phyloP scores from a whole-genome alignment of 1,140 invertebrate genomes.

The Drosophila nigromelanica region DNA sequence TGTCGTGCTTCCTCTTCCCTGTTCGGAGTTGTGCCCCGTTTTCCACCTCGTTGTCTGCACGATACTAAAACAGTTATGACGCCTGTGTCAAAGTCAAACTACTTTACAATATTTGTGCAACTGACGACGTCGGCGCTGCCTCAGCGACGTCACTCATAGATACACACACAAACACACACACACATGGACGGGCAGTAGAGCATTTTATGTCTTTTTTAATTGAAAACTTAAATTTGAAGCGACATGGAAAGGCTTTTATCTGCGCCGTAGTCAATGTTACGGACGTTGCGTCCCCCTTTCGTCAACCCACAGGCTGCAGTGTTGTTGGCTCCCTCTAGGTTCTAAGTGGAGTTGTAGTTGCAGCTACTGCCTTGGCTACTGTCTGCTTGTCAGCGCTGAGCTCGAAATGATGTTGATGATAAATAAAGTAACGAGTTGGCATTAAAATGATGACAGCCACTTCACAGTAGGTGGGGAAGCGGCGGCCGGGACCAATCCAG shows the following conservation, averaged over 20 bases:
- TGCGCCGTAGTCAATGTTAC: slow-evolving; percentile 68
- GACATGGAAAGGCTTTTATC: slow-evolving; percentile 82
- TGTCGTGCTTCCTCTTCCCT: not conserved
- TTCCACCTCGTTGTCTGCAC: slow-evolving; percentile 40
- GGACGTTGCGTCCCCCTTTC: slow-evolving; percentile 18
- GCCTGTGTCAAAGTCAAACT: slow-evolving; percentile 78
- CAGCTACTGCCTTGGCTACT: slow-evolving; percentile 56
- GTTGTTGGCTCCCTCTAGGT: slow-evolving; percentile 37
- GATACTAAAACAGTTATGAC: slow-evolving; percentile 74
- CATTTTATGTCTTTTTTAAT: slow-evolving; percentile 81
- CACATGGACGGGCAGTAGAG: slow-evolving; percentile 7
- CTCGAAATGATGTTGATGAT: slow-evolving; percentile 78
- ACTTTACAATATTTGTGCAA: slow-evolving; percentile 73
- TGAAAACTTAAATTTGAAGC: slow-evolving; percentile 83
- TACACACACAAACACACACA: slow-evolving; percentile 32
- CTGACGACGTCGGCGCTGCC: slow-evolving; percentile 27
- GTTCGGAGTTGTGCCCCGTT: not conserved
- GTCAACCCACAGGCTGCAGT: not conserved
- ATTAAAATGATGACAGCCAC: slow-evolving; percentile 78
- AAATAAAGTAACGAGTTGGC: slow-evolving; percentile 81
- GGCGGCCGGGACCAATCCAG: slow-evolving; percentile 3
- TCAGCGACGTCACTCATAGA: slow-evolving; percentile 59
- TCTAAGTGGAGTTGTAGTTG: slow-evolving; percentile 43
- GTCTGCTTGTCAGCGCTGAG: slow-evolving; percentile 71
- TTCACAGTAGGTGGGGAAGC: slow-evolving; percentile 19